A percentile compares a stretch with the other conserved stretches of the same genome.
Evolutionary conservation across 2,888 invertebrate species (phyloP).

Genomic region (Brassicogethes aeneus): DNA sequence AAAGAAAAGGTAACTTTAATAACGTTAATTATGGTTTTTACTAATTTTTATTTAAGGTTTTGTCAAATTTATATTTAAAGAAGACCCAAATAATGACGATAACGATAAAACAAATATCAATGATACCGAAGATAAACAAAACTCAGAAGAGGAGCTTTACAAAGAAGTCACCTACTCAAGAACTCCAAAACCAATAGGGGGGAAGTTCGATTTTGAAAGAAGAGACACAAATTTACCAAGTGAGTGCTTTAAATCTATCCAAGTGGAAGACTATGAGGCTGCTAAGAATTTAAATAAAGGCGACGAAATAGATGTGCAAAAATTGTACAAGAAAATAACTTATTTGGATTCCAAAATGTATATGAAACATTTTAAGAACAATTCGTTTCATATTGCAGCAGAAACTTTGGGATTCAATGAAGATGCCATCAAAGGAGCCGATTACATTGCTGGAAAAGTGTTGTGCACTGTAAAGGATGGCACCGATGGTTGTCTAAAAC

Average conservation of each 20-base stretch:
- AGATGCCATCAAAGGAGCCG: slow-evolving; percentile 46
- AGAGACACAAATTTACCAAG: slow-evolving; percentile 46
- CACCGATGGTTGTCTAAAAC: too few species aligned
- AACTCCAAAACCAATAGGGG: slow-evolving; percentile 22
- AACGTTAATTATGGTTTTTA: too few species aligned
- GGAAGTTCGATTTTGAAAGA: too few species aligned
- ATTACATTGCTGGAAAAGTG: slow-evolving; percentile 57
- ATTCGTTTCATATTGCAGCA: slow-evolving; percentile 54
- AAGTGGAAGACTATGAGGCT: slow-evolving; percentile 36
- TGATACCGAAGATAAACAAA: too few species aligned
- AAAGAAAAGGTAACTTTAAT: background rate
- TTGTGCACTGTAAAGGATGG: slow-evolving; percentile 45
- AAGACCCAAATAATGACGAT: too few species aligned
- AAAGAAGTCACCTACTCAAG: slow-evolving; percentile 18
- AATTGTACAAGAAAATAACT: slow-evolving; percentile 27
- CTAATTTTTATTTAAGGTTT: too few species aligned
- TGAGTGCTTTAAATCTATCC: slow-evolving; percentile 48
- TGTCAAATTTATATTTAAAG: background rate
- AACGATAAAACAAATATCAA: too few species aligned
- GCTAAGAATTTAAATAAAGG: too few species aligned
- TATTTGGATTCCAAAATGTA: slow-evolving; percentile 59
- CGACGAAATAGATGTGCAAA: slow-evolving; percentile 18
- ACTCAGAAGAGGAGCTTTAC: too few species aligned
- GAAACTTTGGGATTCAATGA: slow-evolving; percentile 48
- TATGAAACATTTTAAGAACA: slow-evolving; percentile 56